Conservation (phyloP, 1,140 invertebrate species). For the Drosophila elegans region DNA sequence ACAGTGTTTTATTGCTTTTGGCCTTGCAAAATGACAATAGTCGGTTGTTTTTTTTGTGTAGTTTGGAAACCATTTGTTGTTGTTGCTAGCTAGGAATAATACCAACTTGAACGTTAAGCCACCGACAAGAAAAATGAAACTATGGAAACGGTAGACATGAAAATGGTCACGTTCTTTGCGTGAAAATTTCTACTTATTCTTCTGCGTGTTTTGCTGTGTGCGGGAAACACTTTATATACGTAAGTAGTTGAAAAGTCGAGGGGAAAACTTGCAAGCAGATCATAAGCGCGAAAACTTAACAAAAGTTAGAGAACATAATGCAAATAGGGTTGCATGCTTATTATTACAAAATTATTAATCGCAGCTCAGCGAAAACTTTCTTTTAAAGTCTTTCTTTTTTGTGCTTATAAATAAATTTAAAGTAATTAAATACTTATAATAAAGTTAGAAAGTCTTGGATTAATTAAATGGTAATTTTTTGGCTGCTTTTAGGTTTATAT, state of each 20-base stretch:
- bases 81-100: conserved; percentile 38
- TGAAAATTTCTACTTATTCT: conserved; percentile 31
- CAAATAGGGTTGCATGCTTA: conserved; percentile 4
- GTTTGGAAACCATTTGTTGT: conserved; percentile 40
- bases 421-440: too few species aligned
- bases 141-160: conserved; percentile 20
- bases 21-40: conserved; percentile 17
- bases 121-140: conserved; percentile 29
- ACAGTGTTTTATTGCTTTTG: not conserved
- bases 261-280: conserved; percentile 11
- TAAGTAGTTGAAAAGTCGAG: conserved; percentile 41
- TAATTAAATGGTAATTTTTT: too few species aligned
- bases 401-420: too few species aligned
- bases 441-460: too few species aligned
- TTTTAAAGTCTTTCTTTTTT: not conserved
- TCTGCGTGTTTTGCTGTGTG: conserved; percentile 8
- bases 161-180: conserved; percentile 69
- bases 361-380: too few species aligned
- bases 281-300: conserved; percentile 11
- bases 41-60: conserved; percentile 12
- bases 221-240: conserved; percentile 41
- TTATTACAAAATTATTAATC: not conserved
- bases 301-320: conserved; percentile 24
- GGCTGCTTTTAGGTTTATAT: too few species aligned
- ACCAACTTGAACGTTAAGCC: conserved; percentile 38